Conservation (phyloP, 2,888 invertebrate genomes). For the Thysanoteuthis rhombus region DNA sequence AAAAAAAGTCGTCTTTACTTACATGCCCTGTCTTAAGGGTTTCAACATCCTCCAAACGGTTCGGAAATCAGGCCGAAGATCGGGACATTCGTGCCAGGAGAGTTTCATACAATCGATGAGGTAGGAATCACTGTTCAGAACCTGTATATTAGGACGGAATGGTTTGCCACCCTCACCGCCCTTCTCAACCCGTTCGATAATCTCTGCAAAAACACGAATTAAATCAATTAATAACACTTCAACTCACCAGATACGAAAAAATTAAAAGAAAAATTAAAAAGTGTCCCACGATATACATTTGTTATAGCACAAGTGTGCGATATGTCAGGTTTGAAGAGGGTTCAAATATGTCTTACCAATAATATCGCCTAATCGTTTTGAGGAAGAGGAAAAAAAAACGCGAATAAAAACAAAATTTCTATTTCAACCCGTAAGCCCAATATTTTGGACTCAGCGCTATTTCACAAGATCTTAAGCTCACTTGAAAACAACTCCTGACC, state of each 20-base stretch:
- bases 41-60: constrained; percentile 63
- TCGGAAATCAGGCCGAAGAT: constrained; percentile 67
- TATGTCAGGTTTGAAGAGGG: too few relatives aligned
- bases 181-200: constrained; percentile 80
- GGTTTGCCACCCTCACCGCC: constrained; percentile 31
- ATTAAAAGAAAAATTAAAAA: neutral
- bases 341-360: too few relatives aligned
- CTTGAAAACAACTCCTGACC: too few relatives aligned
- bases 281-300: too few relatives aligned
- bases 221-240: neutral
- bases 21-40: constrained; percentile 81
- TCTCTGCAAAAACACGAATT: constrained; percentile 73
- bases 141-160: constrained; percentile 75
- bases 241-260: neutral
- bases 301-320: too few relatives aligned
- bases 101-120: constrained; percentile 63
- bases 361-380: too few relatives aligned
- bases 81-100: constrained; percentile 68
- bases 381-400: too few relatives aligned
- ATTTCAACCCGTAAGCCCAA: too few relatives aligned
- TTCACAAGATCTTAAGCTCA: too few relatives aligned
- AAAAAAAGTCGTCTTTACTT: constrained; percentile 67
- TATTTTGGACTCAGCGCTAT: too few relatives aligned
- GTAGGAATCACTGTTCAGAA: constrained; percentile 77
- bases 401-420: too few relatives aligned